A percentile compares a stretch with the other conserved stretches of the same genome.
Evolutionary conservation across 1,140 invertebrate species (phyloP).

Genomic region (Drosophila pseudoobscura): DNA sequence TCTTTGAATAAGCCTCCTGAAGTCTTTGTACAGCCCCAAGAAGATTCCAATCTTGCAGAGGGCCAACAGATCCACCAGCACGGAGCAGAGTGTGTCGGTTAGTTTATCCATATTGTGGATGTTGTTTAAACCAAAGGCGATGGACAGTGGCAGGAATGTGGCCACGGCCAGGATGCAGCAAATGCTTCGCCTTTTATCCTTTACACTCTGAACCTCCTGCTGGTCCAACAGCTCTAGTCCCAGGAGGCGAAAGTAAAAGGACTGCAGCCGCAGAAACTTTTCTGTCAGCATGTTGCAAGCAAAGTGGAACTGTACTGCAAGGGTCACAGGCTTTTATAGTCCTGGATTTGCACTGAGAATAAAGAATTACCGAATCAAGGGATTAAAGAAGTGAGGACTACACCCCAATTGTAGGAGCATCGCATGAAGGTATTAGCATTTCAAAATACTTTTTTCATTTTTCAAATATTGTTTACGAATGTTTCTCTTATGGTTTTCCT

Average conservation of each 20-base stretch:
- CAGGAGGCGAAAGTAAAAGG: constrained; percentile 36
- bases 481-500: too few species aligned
- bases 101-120: constrained; percentile 40
- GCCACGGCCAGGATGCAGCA: constrained; percentile 29
- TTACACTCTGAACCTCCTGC: not conserved
- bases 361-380: too few species aligned
- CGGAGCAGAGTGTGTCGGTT: constrained; percentile 44
- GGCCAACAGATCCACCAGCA: constrained; percentile 40
- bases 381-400: too few species aligned
- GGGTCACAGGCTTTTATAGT: too few species aligned
- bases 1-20: constrained; percentile 11
- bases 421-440: too few species aligned
- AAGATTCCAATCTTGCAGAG: constrained; percentile 37
- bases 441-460: too few species aligned
- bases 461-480: too few species aligned
- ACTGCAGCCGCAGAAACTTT: constrained; percentile 49
- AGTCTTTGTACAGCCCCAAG: constrained; percentile 12
- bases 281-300: constrained; percentile 44
- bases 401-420: too few species aligned
- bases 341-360: too few species aligned
- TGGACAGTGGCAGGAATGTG: constrained; percentile 44
- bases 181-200: constrained; percentile 6
- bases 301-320: not conserved
- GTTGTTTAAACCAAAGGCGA: constrained; percentile 32
- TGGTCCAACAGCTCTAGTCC: constrained; percentile 36